A percentile compares a stretch with the other conserved stretches of the same genome.
Evolutionary conservation across 2,888 invertebrate species (phyloP).

Genomic region (Alloscopus bannaensis): DNA sequence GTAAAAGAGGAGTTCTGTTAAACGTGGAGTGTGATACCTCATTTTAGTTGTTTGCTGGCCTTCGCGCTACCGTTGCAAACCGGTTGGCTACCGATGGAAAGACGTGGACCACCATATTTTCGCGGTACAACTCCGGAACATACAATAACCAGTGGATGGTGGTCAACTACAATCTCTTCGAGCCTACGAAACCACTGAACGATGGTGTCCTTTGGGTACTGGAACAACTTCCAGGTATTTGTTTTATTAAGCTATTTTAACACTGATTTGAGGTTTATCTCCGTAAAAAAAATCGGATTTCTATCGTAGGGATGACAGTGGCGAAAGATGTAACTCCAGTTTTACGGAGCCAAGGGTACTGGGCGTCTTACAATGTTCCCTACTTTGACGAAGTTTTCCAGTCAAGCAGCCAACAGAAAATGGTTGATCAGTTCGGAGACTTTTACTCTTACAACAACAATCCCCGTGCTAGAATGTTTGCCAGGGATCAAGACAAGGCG

Average conservation of each 20-base stretch:
- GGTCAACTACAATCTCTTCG: constrained; percentile 83
- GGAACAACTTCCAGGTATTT: constrained; percentile 84
- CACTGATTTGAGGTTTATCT: not conserved
- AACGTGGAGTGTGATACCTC: not conserved
- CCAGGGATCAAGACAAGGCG: constrained; percentile 79
- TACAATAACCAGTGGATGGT: constrained; percentile 93
- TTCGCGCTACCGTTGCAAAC: constrained; percentile 89
- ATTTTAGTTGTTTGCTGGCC: constrained; percentile 82
- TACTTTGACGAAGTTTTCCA: constrained; percentile 81
- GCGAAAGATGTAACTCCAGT: constrained; percentile 82
- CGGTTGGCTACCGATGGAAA: constrained; percentile 84
- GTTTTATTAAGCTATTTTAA: constrained; percentile 74
- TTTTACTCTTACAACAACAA: constrained; percentile 82
- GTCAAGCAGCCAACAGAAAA: constrained; percentile 79
- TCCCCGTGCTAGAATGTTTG: constrained; percentile 82
- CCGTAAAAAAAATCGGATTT: not conserved
- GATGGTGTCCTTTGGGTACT: constrained; percentile 82
- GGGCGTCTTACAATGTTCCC: constrained; percentile 85
- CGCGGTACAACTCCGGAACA: constrained; percentile 85
- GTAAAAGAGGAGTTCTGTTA: not conserved
- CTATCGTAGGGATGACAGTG: constrained; percentile 77
- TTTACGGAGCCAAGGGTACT: constrained; percentile 81
- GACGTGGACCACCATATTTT: constrained; percentile 85
- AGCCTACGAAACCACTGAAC: constrained; percentile 74
- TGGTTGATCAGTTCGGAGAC: constrained; percentile 78